Evolutionary conservation across 1,140 invertebrate genomes (phyloP), one percentile per base, ranked within the genome.

Genomic region (Drosophila murphyi): DNA sequence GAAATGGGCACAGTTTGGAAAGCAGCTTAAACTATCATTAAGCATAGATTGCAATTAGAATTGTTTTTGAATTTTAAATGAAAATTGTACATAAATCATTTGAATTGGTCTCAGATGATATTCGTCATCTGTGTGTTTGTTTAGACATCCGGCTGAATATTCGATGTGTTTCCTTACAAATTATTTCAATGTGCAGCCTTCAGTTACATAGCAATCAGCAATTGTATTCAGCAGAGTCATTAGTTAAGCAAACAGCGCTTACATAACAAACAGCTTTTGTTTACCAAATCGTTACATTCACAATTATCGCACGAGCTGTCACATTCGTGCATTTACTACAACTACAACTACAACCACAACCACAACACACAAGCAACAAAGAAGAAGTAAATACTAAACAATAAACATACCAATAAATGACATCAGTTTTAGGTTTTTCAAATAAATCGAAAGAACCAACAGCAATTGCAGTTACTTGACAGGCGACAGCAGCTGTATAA

Each of bases 381-480:
- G 20, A 20, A 20, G 20, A 20, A 83, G 78, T 78, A 80, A 63
- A 78, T 54, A 78, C 72, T 87, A 78, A 87, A 82, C 68, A 81
- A 87, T 70, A 86, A 76, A 74, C 71, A 62, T 79, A 76, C 55
- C 78, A 82, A 87, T 86, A 86, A 87, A 70, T 76, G 82, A 87
- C 82, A 86, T 75, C 57, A 76, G 70, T 82, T 78, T 76, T 34
- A 51, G 29, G 32, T 69, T 69, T 85, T 60, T 72, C 69, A 81
- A 86, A 81, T 73, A 75, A 78, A 76, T 87, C 51, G 47, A 37
- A 86, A 71, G 64, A 80, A 62, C 50, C 37, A 59, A 56, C 41
- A 52, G 10, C 56, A 60, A 59, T 32, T 52, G 31, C 55, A 61
- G 41, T 4, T 5, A 20, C 47, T 35, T 61, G 67, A 76, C 76